Evolutionary conservation across 2,888 invertebrate species (phyloP).

Genomic region (Ametastegia equiseti): DNA sequence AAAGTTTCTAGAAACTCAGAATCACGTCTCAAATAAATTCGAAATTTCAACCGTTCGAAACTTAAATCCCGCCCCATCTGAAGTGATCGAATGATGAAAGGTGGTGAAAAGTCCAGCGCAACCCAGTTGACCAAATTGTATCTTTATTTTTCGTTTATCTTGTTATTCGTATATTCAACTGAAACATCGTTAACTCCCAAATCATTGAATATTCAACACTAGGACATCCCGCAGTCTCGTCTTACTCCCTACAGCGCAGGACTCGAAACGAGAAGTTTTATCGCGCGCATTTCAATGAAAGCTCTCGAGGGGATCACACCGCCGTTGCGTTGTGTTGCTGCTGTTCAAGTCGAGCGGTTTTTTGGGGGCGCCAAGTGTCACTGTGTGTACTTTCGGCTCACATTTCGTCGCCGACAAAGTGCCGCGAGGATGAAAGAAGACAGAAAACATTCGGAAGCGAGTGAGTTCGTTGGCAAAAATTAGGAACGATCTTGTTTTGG

Average conservation of each 20-base stretch:
- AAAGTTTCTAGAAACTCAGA: too few relatives aligned
- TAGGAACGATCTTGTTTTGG: slow-evolving; percentile 7
- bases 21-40: too few relatives aligned
- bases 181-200: slow-evolving; percentile 22
- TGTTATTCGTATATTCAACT: slow-evolving; percentile 1
- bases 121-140: too few relatives aligned
- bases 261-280: slow-evolving; percentile 61
- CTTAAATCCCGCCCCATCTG: too few relatives aligned
- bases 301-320: slow-evolving; percentile 49
- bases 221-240: slow-evolving; percentile 19
- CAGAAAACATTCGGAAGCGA: slow-evolving; percentile 1
- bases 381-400: slow-evolving; percentile 13
- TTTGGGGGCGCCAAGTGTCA: slow-evolving; percentile 31
- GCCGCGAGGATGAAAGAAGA: neutral
- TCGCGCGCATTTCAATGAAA: slow-evolving; percentile 55
- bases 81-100: too few relatives aligned
- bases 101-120: too few relatives aligned
- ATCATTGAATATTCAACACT: slow-evolving; percentile 42
- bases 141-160: too few relatives aligned
- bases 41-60: too few relatives aligned
- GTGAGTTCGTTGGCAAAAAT: neutral
- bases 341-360: slow-evolving; percentile 36
- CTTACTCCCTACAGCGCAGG: slow-evolving; percentile 30
- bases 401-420: slow-evolving; percentile 37
- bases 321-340: slow-evolving; percentile 24